Conservation (phyloP, 1,140 invertebrate species). For the Drosophila truncata region DNA sequence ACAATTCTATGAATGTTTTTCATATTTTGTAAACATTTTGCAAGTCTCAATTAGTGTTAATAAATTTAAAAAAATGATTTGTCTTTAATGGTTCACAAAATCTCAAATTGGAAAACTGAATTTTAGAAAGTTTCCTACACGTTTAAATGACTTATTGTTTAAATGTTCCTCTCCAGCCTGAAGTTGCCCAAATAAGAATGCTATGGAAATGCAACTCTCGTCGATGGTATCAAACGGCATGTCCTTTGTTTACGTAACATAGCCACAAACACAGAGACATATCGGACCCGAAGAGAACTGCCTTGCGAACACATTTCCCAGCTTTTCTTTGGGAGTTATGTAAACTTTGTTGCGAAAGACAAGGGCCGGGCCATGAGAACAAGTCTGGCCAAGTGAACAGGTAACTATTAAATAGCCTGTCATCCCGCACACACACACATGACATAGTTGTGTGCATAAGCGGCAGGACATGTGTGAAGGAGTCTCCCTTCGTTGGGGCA, state of each 20-base stretch:
- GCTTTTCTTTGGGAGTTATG: slow-evolving; percentile 36
- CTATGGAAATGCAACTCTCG: slow-evolving; percentile 18
- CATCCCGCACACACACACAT: slow-evolving; percentile 17
- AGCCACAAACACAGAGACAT: slow-evolving; percentile 8
- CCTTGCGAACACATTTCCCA: slow-evolving; percentile 30
- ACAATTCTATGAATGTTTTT: background rate
- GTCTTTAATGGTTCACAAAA: background rate
- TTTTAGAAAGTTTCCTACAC: no score
- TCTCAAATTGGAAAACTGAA: background rate
- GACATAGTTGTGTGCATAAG: slow-evolving; percentile 28
- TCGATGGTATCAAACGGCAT: slow-evolving; percentile 21
- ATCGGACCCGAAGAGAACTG: slow-evolving; percentile 6
- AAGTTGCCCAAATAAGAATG: slow-evolving; percentile 4
- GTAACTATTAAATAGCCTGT: slow-evolving; percentile 60
- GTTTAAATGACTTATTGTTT: background rate
- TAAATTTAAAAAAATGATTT: background rate
- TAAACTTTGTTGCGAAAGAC: slow-evolving; percentile 44
- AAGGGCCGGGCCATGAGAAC: slow-evolving; percentile 10
- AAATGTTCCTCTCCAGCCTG: background rate
- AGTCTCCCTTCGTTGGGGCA: slow-evolving; percentile 24
- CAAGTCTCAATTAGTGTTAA: background rate
- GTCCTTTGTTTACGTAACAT: slow-evolving; percentile 21
- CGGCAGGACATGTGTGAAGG: slow-evolving; percentile 28
- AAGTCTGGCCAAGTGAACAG: slow-evolving; percentile 36
- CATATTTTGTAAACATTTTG: background rate